Evolutionary conservation across 2,113 vertebrate species (phyloP), one percentile per base, ranked within the genome.

Genomic region (Martes martes): DNA sequence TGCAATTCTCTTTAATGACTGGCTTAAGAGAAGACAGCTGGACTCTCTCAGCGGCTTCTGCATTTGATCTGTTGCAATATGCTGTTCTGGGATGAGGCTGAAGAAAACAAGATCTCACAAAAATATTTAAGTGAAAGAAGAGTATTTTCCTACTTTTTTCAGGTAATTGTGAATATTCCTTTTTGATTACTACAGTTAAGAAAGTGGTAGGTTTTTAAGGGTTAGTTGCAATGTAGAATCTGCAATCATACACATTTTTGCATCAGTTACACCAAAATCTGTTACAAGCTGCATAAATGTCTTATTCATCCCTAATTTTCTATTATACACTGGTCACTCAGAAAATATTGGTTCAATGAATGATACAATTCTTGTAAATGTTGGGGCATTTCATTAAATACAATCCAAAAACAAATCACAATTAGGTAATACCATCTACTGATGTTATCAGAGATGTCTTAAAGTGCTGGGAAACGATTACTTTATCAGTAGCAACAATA

Each of bases 51-150:
- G 45, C 55, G 96, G 21, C 50, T 93, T 83, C 78, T 89, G 59
- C 52, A 81, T 31, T 59, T 73, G 82, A 74, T 83, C 65, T 90
- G 74, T 39, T 95, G 50, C 39, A 96, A 71, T 67, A 65, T 63
- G 18, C 11, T 93, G 63, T 93, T 97, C 59, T 96, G 79, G 47
- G 47, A 36, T 92, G 18, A 95, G 55, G n/a, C n/a, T 45, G 42
- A 94, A 95, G 76, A 95, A 95, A 93, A 82, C 95, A 73, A 69
- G n/a, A 13, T n/a, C 33, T 89, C 52, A 59, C 11, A 85, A 24
- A 96, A 89, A 88, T 79, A 90, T 15, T 10, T 78, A 84, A 90
- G 23, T 80, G 28, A 92, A 93, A 85, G 95, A 87, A 55, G n/a
- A 89, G 5, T 73, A 73, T 73, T 93, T 95, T 85, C 39, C 82